phyloP scores from a whole-genome alignment of 2,888 invertebrate genomes.

The Chouioia cunea region DNA sequence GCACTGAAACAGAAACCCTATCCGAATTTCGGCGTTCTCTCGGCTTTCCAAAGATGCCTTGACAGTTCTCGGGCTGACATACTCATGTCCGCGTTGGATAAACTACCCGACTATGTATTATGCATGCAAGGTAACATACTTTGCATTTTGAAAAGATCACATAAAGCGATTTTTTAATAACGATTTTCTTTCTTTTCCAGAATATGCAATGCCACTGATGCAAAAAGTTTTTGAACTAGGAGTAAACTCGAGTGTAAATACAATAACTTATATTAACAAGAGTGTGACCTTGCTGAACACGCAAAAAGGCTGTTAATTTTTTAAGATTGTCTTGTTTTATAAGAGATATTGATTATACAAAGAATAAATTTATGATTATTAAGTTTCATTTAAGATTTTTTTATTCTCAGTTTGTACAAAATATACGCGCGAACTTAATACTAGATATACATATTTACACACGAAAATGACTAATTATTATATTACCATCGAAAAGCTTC shows the following conservation, averaged over 20 bases:
- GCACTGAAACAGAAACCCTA: conserved; percentile 79
- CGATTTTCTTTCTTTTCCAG: conserved; percentile 68
- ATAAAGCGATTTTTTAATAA: background rate
- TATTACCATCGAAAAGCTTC: conserved; percentile 57
- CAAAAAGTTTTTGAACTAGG: conserved; percentile 87
- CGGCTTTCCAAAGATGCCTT: conserved; percentile 84
- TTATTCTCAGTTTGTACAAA: background rate
- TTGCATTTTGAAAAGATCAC: background rate
- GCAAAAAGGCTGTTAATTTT: conserved; percentile 85
- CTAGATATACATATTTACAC: conserved; percentile 11
- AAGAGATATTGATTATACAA: conserved; percentile 25
- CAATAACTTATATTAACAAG: conserved; percentile 81
- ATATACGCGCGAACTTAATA: conserved; percentile 7
- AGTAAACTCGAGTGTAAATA: conserved; percentile 82
- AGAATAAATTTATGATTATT: conserved; percentile 43
- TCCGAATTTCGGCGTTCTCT: conserved; percentile 76
- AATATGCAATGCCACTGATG: conserved; percentile 84
- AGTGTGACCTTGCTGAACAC: conserved; percentile 85
- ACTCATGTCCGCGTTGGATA: conserved; percentile 82
- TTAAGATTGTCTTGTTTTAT: conserved; percentile 64
- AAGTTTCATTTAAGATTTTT: conserved; percentile 26
- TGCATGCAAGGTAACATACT: conserved; percentile 76
- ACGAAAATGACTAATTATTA: background rate
- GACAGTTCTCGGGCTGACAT: conserved; percentile 85
- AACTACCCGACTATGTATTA: conserved; percentile 85